Base-by-base conservation (phyloP, 2,797 vertebrate species). In the Scyliorhinus canicula region DNA sequence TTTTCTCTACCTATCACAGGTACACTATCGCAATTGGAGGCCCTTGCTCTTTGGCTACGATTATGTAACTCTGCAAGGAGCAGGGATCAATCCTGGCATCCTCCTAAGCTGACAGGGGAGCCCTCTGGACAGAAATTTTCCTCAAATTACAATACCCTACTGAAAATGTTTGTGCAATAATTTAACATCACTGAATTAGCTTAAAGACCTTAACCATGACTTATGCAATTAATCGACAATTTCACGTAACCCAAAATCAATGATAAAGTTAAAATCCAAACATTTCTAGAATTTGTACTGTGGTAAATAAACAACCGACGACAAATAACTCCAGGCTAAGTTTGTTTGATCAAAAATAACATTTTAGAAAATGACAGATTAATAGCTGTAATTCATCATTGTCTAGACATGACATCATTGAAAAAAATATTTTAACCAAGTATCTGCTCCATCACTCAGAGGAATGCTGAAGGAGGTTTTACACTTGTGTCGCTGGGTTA, bases 381-480 rank as follows among this genome's bases (percentile, higher is more conserved):
- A 94, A 94, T 94, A 74, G 93, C 65, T 94, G 67, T 52, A 74
- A 94, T 94, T 94, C 67, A 94, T 94, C 93, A 94, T 69, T 50
- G 93, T 94, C 93, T 94, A 94, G 93, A 94, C 93, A 94, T 74
- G 93, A 94, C 93, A 94, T 94, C 67, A 94, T 50, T 94, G 93
- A 93, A 93, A 93, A 67, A 47, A 74, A 50, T 94, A 94, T 94
- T 74, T 94, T 50, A 74, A 74, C 52, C 93, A 31, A 94, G 67
- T 69, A 69, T 94, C 67, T 74, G 67, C 91, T 74, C 93, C 67
- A 52, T 94, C 93, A 94, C 67, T 52, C 31, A 55, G 4, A 94
- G 31, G 47, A 93, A 40, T 47, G 40, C 35, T 50, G 14, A 21
- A 52, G 67, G 93, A 94, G 67, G 67, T 55, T 74, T 94, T 94